Evolutionary conservation across 1,140 invertebrate genomes (phyloP), one percentile per base, ranked within the genome.

Genomic region (Cherax destructor): DNA sequence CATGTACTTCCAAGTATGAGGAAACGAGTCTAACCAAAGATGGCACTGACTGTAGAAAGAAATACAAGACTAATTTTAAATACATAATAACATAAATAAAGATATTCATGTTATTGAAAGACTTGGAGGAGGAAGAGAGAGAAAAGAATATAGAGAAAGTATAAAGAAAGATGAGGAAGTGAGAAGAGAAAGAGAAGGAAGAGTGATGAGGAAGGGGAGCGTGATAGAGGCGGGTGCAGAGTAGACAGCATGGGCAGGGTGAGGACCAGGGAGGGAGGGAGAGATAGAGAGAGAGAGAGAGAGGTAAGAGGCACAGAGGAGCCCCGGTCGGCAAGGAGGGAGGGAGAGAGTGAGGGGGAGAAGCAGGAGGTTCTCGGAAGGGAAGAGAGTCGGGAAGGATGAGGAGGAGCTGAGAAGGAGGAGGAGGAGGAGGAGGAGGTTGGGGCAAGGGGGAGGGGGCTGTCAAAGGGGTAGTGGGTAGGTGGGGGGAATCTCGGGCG

Each of bases 401-500:
- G 84, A 86, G 84, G 74, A 76, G 72, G 13, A 24, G 84, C 81
- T 78, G 77, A 65, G 79, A 65, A 81, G 78, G 77, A 69, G 77
- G 78, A 81, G 65, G 77, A 81, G 78, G 77, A 69, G 77, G 78
- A 81, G 65, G 77, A 81, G 59, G 50, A 80, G 61, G 59, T 30
- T 11, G 77, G 47, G 61, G 78, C 47, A 56, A 81, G 65, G 41
- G 47, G 49, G 59, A 9, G 59, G 41, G 78, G 81, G 78, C 3
- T 21, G 69, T n/a, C 5, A 49, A n/a, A 47, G 61, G 65, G 49
- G 83, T 47, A 59, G 50, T 30, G 59, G 65, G 56, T 56, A 69
- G 86, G 59, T 18, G 61, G 49, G 65, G 86, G 79, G 86, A 78
- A 80, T 88, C 86, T 88, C 86, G 79, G 86, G 72, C 86, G 86